These are phyloP conservation scores for Sebastes iracundus DNA, from an alignment of 2,797 vertebrate species.

Conservation along the genomic window DNA sequence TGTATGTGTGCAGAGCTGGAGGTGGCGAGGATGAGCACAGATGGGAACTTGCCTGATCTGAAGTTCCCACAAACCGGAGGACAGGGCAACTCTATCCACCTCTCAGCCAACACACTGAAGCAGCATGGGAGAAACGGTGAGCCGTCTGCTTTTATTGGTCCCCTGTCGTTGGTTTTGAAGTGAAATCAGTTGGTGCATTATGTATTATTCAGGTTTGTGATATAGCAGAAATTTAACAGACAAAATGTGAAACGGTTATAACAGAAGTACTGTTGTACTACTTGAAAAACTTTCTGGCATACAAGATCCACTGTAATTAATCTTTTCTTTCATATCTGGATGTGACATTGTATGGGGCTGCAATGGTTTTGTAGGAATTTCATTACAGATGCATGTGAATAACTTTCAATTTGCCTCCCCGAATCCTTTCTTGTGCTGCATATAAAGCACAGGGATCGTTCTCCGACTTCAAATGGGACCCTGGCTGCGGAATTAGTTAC, in stretches of 20 bases:
- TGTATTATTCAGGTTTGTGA: neutral
- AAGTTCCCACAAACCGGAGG: constrained; percentile 93
- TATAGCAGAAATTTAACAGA: neutral
- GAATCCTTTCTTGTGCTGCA: constrained; percentile 36
- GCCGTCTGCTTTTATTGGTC: constrained; percentile 13
- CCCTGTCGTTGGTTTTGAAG: neutral
- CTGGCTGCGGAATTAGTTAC: constrained; percentile 42
- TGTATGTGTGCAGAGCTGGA: constrained; percentile 88
- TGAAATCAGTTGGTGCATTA: neutral
- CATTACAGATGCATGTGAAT: constrained; percentile 41
- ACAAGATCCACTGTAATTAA: constrained; percentile 21
- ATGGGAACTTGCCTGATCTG: constrained; percentile 94
- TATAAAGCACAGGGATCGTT: constrained; percentile 33
- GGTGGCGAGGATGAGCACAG: constrained; percentile 96
- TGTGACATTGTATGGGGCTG: neutral
- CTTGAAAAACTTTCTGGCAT: too few relatives aligned
- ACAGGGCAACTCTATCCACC: constrained; percentile 92
- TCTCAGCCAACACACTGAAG: constrained; percentile 96
- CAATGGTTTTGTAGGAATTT: constrained; percentile 25
- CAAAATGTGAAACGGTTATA: neutral
- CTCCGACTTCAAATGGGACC: constrained; percentile 29
- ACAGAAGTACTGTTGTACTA: neutral
- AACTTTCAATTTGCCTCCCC: constrained; percentile 29
- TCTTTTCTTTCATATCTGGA: neutral
- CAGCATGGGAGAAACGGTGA: constrained; percentile 97